Evolutionary conservation across 1,140 invertebrate genomes (phyloP).

Genomic region (Calosoma granatense): DNA sequence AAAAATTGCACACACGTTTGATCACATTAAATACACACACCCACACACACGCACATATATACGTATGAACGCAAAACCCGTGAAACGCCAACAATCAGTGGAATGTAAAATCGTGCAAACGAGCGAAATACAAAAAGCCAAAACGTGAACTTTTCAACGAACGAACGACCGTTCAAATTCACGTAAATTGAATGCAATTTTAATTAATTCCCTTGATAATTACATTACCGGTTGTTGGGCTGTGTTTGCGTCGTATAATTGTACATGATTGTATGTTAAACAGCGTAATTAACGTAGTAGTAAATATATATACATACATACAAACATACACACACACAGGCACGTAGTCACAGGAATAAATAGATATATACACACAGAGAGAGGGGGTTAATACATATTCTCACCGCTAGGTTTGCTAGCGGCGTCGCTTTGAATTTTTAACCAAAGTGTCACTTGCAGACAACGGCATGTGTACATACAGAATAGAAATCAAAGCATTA

Average conservation of each 20-base stretch:
- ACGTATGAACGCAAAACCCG: not conserved
- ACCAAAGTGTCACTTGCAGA: conserved; percentile 32
- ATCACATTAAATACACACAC: not conserved
- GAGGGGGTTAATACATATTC: not conserved
- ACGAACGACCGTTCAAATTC: not conserved
- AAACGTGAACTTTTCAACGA: not conserved
- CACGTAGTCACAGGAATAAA: not conserved
- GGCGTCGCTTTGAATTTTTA: conserved; percentile 28
- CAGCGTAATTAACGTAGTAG: conserved; percentile 5
- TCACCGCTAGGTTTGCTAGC: conserved; percentile 13
- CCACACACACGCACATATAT: not conserved
- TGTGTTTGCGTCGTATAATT: conserved; percentile 14
- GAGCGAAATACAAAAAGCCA: not conserved
- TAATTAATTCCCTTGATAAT: conserved; percentile 33
- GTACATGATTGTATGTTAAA: conserved; percentile 5
- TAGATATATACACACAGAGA: not conserved
- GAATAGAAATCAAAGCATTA: conserved; percentile 19
- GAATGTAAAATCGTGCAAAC: not conserved
- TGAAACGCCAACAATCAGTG: not conserved
- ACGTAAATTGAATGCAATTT: conserved; percentile 29
- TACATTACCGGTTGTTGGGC: conserved; percentile 24
- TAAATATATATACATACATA: too few species aligned
- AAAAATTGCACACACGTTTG: not conserved
- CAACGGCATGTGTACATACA: too few species aligned
- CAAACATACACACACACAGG: not conserved